These are phyloP conservation scores for Carpatolechia fugitivella DNA, from an alignment of 2,888 invertebrate genomes.

Conservation along the genomic window DNA sequence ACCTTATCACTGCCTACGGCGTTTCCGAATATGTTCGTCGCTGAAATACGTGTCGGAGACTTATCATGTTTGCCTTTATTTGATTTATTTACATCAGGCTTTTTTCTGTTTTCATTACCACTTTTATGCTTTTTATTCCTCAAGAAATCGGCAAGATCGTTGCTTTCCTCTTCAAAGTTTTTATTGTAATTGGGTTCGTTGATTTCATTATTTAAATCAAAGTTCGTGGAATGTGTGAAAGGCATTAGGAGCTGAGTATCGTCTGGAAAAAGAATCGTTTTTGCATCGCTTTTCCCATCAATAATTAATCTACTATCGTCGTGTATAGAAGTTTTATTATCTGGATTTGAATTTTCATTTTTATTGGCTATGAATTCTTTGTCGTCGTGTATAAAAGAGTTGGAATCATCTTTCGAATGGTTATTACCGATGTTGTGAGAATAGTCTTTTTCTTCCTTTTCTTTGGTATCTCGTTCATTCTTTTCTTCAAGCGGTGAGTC, in stretches of 20 bases:
- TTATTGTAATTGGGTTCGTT: background rate
- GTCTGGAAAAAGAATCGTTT: too few relatives aligned
- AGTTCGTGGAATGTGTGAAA: slow-evolving; percentile 17
- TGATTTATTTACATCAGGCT: background rate
- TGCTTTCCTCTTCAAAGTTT: background rate
- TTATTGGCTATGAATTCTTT: background rate
- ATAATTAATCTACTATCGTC: slow-evolving; percentile 16
- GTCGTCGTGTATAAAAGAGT: background rate
- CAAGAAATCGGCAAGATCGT: too few relatives aligned
- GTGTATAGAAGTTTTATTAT: background rate
- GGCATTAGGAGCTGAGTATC: too few relatives aligned
- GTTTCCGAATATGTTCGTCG: slow-evolving; percentile 38
- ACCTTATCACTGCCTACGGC: slow-evolving; percentile 46
- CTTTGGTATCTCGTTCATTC: slow-evolving; percentile 5
- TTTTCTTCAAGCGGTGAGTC: background rate
- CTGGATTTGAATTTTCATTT: background rate
- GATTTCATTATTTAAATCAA: background rate
- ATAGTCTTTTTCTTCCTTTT: slow-evolving; percentile 4
- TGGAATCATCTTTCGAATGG: background rate
- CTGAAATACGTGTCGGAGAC: background rate
- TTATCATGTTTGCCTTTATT: background rate
- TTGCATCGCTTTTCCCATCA: slow-evolving; percentile 22
- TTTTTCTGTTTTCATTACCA: slow-evolving; percentile 26
- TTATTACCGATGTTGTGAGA: background rate
- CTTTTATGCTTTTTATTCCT: background rate